These are phyloP conservation scores for Phodopus roborovskii DNA, from an alignment of 2,113 vertebrate genomes.

Conservation along the genomic window DNA sequence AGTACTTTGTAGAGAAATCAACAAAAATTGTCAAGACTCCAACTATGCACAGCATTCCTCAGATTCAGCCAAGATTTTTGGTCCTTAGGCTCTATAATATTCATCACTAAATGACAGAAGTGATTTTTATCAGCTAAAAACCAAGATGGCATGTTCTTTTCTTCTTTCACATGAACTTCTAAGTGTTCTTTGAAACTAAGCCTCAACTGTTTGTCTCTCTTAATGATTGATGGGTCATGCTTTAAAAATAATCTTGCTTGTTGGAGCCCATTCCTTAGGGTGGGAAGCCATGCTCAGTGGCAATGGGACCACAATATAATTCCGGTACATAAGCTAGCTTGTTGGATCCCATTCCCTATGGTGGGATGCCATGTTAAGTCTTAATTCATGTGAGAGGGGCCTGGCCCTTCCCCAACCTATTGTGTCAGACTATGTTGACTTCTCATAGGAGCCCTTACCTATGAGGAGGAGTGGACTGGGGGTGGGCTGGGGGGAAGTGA, in stretches of 20 bases:
- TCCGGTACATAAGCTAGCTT: no score
- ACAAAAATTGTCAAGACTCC: conserved; percentile 6
- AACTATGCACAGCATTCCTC: conserved; percentile 24
- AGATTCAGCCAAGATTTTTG: conserved; percentile 1
- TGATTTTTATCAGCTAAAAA: conserved; percentile 43
- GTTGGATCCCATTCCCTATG: no score
- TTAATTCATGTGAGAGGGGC: no score
- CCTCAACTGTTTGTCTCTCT: conserved; percentile 21
- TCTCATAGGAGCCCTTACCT: no score
- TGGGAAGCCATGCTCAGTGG: no score
- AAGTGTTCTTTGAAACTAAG: conserved; percentile 28
- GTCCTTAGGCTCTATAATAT: neutral
- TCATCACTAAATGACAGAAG: conserved; percentile 59
- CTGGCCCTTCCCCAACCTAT: no score
- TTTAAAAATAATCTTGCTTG: neutral
- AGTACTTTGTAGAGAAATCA: conserved; percentile 37
- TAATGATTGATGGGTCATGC: conserved; percentile 37
- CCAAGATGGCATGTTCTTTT: conserved; percentile 30
- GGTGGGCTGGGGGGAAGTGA: no score
- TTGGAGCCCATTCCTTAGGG: no score
- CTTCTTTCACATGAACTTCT: conserved; percentile 34
- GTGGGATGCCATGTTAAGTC: no score
- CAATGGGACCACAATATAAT: no score
- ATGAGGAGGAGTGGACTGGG: no score
- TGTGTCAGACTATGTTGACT: no score